Evolutionary conservation across 2,888 invertebrate genomes (phyloP).

Genomic region (Platycnemis pennipes): DNA sequence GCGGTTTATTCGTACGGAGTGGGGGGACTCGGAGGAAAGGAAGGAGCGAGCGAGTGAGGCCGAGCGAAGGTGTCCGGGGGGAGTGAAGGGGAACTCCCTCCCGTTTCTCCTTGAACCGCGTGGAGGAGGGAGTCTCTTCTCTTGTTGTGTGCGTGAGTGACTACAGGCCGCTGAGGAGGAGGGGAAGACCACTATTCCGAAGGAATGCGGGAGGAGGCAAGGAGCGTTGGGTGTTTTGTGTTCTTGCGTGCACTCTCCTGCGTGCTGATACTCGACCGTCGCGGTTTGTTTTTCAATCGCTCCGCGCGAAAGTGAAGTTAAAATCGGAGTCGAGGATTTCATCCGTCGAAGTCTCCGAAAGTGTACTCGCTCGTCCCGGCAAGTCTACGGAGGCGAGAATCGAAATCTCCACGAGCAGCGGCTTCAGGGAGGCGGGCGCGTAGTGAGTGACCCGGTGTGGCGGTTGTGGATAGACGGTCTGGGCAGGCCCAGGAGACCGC

Average conservation of each 20-base stretch:
- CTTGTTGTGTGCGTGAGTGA: neutral
- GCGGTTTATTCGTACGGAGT: neutral
- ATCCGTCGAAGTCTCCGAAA: neutral
- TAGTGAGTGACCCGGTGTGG: slow-evolving; percentile 21
- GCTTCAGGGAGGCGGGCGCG: neutral
- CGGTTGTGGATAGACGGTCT: slow-evolving; percentile 4
- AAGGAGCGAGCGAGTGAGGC: neutral
- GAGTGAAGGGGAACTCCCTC: neutral
- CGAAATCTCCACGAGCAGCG: neutral
- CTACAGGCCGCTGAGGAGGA: slow-evolving; percentile 1
- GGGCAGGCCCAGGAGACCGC: slow-evolving; percentile 2
- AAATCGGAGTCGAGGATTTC: neutral
- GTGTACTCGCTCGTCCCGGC: too few relatives aligned
- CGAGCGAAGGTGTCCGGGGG: neutral
- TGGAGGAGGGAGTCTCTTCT: neutral
- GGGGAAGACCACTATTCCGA: neutral
- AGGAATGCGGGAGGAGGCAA: slow-evolving; percentile 34
- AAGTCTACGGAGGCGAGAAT: neutral
- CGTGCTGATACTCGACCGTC: neutral
- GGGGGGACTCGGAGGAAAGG: neutral
- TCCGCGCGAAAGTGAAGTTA: neutral
- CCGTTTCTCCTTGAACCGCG: slow-evolving; percentile 4
- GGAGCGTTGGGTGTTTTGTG: neutral
- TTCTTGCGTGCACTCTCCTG: neutral
- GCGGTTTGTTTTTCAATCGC: neutral